These are phyloP conservation scores for Aquatica leii DNA, from an alignment of 2,888 invertebrate species.

Conservation along the genomic window DNA sequence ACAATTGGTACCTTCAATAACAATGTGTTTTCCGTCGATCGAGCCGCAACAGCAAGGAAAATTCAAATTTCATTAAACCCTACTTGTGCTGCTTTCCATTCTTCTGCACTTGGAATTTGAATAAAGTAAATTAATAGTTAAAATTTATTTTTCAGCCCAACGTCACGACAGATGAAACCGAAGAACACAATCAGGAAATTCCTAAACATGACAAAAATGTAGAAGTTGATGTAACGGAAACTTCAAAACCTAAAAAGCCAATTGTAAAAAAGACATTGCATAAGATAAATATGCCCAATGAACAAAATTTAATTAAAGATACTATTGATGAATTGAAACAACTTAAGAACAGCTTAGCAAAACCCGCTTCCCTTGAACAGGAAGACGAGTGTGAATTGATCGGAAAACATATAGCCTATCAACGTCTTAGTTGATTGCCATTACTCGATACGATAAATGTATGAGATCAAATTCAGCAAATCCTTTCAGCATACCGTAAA, in stretches of 20 bases:
- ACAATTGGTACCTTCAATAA: no score
- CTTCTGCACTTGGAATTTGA: background rate
- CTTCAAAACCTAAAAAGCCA: background rate
- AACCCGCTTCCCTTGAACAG: background rate
- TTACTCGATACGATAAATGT: background rate
- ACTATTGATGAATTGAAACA: background rate
- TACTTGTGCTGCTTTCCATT: background rate
- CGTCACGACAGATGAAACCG: background rate
- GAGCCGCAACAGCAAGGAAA: background rate
- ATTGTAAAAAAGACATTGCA: background rate
- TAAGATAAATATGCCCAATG: background rate
- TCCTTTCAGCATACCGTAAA: slow-evolving; percentile 1
- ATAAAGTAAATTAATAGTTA: no score
- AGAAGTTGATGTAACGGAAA: background rate
- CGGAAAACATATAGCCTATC: no score
- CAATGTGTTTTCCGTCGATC: background rate
- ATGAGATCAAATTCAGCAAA: no score
- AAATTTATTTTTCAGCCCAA: background rate
- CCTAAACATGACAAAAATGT: background rate
- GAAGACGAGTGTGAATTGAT: background rate
- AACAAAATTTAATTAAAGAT: background rate
- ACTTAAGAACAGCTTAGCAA: background rate
- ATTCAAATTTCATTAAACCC: background rate
- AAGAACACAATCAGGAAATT: no score
- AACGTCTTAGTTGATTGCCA: background rate